Conservation (phyloP, 2,888 invertebrate genomes). For the Malthinus seriepunctatus region DNA sequence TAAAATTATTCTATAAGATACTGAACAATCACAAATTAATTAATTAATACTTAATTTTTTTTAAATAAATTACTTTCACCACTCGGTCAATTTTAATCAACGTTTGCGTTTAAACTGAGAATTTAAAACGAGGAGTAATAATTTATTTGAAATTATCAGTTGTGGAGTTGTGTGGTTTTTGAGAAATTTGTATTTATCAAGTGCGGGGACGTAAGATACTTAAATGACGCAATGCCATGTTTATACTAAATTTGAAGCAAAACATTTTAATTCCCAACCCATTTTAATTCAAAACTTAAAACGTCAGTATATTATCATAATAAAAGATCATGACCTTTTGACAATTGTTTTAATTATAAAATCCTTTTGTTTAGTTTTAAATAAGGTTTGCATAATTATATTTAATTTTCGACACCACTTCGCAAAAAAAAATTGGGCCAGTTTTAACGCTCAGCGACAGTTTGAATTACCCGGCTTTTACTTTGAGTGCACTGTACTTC, state of each 20-base stretch:
- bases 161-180: constrained; percentile 19
- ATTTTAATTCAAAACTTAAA: constrained; percentile 15
- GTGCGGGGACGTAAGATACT: constrained; percentile 15
- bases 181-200: constrained; percentile 18
- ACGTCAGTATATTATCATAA: constrained; percentile 15
- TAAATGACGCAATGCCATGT: constrained; percentile 21
- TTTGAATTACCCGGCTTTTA: too few species aligned
- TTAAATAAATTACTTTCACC: not conserved
- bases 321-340: constrained; percentile 15
- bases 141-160: constrained; percentile 20
- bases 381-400: not conserved
- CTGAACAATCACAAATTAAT: not conserved
- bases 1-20: not conserved
- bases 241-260: constrained; percentile 21
- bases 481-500: too few species aligned
- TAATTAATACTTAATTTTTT: not conserved
- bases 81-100: constrained; percentile 3
- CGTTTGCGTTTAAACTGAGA: constrained; percentile 17
- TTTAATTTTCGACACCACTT: too few species aligned
- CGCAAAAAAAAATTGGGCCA: too few species aligned
- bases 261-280: constrained; percentile 13
- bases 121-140: constrained; percentile 9
- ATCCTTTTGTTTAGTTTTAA: constrained; percentile 5
- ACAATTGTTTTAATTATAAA: constrained; percentile 4
- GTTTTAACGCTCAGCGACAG: too few species aligned